These are phyloP conservation scores for Vanessa cardui DNA, from an alignment of 2,888 invertebrate genomes.

Conservation along the genomic window DNA sequence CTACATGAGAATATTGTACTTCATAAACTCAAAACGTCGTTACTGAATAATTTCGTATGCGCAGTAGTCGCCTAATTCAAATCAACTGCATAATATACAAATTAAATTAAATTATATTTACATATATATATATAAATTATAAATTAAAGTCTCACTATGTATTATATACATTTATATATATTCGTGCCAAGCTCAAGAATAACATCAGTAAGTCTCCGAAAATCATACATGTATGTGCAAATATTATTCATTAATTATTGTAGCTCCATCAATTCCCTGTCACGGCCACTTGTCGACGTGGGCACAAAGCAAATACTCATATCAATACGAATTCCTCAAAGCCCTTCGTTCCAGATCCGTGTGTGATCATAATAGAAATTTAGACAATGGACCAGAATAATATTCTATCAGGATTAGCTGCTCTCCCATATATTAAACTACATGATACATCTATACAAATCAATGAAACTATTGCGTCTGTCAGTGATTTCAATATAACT, in stretches of 20 bases:
- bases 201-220: no score
- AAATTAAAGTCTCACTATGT: no score
- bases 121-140: no score
- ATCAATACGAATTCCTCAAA: conserved; percentile 21
- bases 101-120: neutral
- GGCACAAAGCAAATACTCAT: conserved; percentile 10
- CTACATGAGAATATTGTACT: conserved; percentile 11
- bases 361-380: conserved; percentile 27
- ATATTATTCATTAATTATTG: neutral
- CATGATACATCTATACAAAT: neutral
- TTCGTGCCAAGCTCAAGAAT: no score
- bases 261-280: conserved; percentile 14
- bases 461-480: no score
- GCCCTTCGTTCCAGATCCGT: neutral
- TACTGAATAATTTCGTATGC: conserved; percentile 20
- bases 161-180: no score
- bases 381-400: conserved; percentile 27
- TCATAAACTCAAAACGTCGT: conserved; percentile 19
- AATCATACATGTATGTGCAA: no score
- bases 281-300: conserved; percentile 7
- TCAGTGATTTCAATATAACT: no score
- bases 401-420: conserved; percentile 10
- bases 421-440: neutral
- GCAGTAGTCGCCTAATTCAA: conserved; percentile 21
- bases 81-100: conserved; percentile 7